A percentile compares a stretch with the other conserved stretches of the same genome.
Conservation (phyloP, 92 coral and sea anemone genomes). For the Parazoanthus atlanticus region DNA sequence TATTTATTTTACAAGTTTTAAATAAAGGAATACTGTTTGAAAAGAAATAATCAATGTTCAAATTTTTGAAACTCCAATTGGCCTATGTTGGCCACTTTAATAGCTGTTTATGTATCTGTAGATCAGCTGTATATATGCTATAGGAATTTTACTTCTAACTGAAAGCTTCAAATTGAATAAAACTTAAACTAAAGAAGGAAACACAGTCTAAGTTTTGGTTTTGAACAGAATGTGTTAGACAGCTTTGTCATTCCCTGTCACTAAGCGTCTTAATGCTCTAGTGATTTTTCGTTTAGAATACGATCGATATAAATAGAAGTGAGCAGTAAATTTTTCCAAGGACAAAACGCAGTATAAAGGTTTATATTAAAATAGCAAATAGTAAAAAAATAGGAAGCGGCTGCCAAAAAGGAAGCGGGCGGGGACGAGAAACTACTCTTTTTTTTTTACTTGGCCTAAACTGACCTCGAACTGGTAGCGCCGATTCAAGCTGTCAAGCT, state of each 20-base stretch:
- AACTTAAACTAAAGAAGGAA: conserved; percentile 29
- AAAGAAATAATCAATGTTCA: conserved; percentile 1
- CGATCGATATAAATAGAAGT: too few species aligned
- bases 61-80: conserved; percentile 18
- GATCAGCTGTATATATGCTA: conserved; percentile 7
- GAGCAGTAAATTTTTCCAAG: too few species aligned
- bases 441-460: too few species aligned
- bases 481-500: too few species aligned
- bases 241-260: conserved; percentile 25
- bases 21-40: too few species aligned
- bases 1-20: too few species aligned
- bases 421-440: too few species aligned
- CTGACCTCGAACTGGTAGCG: too few species aligned
- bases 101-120: background rate
- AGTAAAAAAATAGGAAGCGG: too few species aligned
- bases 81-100: conserved; percentile 17
- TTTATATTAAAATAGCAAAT: too few species aligned
- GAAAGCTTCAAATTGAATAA: conserved; percentile 27
- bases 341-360: too few species aligned
- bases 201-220: conserved; percentile 27
- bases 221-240: conserved; percentile 21
- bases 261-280: conserved; percentile 17
- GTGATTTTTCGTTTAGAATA: background rate
- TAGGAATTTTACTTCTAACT: conserved; percentile 2
- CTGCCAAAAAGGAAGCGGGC: too few species aligned